phyloP scores from a whole-genome alignment of 2,113 vertebrate species.

The Eulemur macaco region DNA sequence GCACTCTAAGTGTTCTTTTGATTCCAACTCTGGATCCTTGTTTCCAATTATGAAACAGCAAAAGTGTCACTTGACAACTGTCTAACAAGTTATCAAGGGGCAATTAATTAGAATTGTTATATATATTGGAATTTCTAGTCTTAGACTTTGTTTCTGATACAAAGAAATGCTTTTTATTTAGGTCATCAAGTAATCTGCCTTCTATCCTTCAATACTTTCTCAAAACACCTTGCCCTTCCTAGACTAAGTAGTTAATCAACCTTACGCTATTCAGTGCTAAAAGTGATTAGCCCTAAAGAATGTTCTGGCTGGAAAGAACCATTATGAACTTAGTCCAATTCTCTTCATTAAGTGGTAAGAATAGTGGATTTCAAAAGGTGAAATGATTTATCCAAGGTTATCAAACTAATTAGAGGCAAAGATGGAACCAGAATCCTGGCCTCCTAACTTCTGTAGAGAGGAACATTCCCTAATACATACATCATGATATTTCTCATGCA shows the following conservation, averaged over 20 bases:
- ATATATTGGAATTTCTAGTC: background rate
- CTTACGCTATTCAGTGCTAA: background rate
- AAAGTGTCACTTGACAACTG: background rate
- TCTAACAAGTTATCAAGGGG: background rate
- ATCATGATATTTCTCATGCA: background rate
- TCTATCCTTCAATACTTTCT: conserved; percentile 15
- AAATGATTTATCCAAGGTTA: background rate
- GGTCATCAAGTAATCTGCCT: background rate
- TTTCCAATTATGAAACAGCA: background rate
- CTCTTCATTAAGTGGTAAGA: background rate
- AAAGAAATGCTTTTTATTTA: conserved; percentile 16
- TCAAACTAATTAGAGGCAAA: background rate
- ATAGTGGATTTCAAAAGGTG: background rate
- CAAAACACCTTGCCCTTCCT: background rate
- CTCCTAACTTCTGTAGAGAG: background rate
- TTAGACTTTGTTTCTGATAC: background rate
- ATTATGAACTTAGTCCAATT: background rate
- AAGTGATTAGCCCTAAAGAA: background rate
- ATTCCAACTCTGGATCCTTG: background rate
- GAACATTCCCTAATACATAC: background rate
- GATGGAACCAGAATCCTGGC: background rate
- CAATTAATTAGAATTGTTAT: background rate
- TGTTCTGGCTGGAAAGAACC: background rate
- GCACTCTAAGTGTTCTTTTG: background rate
- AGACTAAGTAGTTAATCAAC: background rate